Percentiles rank a stretch among this genome's conserved stretches.
These are phyloP conservation scores for Drosophila tropicalis DNA, from an alignment of 1,140 invertebrate genomes.

Conservation along the genomic window DNA sequence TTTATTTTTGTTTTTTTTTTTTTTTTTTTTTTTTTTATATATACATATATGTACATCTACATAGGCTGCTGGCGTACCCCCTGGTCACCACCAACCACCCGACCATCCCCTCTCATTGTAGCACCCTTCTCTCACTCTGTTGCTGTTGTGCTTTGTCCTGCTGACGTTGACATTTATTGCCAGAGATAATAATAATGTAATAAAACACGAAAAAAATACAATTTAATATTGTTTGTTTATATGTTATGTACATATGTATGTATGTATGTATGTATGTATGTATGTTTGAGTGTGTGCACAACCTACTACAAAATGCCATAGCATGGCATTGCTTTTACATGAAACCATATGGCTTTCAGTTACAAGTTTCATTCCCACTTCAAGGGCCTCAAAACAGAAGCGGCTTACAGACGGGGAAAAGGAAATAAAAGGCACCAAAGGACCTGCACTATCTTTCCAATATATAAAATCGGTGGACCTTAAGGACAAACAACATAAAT, in stretches of 20 bases:
- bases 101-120: not conserved
- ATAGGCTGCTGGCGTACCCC: conserved; percentile 17
- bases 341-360: conserved; percentile 11
- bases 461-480: too few species aligned
- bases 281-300: not conserved
- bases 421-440: not conserved
- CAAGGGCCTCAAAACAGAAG: not conserved
- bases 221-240: conserved; percentile 82
- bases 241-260: conserved; percentile 48
- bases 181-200: conserved; percentile 82
- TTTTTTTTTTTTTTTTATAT: not conserved
- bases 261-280: not conserved
- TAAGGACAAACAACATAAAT: too few species aligned
- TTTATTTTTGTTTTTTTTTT: conserved; percentile 5
- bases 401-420: not conserved
- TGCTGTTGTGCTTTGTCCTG: conserved; percentile 63
- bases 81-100: not conserved
- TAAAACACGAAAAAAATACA: conserved; percentile 74
- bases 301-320: conserved; percentile 12
- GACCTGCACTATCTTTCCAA: too few species aligned
- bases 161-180: conserved; percentile 82
- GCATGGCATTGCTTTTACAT: conserved; percentile 12
- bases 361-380: conserved; percentile 10
- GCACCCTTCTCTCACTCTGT: conserved; percentile 22
- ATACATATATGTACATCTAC: conserved; percentile 46